Evolutionary conservation across 92 coral and sea anemone species (phyloP), one percentile per base, ranked within the genome.

Genomic region (Epizoanthus illoricatus): DNA sequence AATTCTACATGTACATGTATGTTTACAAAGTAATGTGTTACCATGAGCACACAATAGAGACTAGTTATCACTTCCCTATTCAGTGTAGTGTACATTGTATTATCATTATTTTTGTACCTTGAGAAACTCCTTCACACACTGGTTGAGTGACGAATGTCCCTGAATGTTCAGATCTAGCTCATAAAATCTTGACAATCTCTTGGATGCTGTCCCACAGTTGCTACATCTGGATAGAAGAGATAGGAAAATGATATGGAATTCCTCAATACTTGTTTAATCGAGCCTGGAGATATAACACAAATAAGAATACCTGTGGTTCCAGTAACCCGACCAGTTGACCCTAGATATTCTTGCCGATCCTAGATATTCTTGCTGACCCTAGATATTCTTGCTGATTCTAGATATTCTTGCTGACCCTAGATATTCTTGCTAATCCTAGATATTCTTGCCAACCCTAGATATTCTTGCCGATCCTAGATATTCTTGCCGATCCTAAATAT

Each of bases 91-190:
- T 52, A 52, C 56, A 7, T 71, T 24, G 39, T 33, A 11, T 6
- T 24, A 24, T n/a, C 8, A 20, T 71, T n/a, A 71, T 71, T 20
- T 1, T n/a, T 28, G 33, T 69, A 95, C 98, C 98, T 95, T 95
- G 20, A 96, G 85, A 85, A 91, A 96, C 80, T 96, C 99, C 75
- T 96, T 96, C 79, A 96, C 92, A 74, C 98, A 96, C 80, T 96
- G 99, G 73, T 89, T 89, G 56, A 96, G 90, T 45, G 95, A 90
- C 1, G 88, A 71, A 65, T 96, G 98, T 2, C 99, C 99, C 70
- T 96, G 99, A 13, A 96, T 96, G 81, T 94, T 96, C 40, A 96
- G 91, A 81, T 93, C 98, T 55, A 96, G 90, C 63, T 96, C 99
- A 84, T 94, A 96, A 80, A 96, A 96, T 52, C 93, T 81, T 2